Percentiles rank a stretch among this genome's conserved stretches.
Evolutionary conservation across 2,797 vertebrate species (phyloP).

Genomic region (Morelia viridis): DNA sequence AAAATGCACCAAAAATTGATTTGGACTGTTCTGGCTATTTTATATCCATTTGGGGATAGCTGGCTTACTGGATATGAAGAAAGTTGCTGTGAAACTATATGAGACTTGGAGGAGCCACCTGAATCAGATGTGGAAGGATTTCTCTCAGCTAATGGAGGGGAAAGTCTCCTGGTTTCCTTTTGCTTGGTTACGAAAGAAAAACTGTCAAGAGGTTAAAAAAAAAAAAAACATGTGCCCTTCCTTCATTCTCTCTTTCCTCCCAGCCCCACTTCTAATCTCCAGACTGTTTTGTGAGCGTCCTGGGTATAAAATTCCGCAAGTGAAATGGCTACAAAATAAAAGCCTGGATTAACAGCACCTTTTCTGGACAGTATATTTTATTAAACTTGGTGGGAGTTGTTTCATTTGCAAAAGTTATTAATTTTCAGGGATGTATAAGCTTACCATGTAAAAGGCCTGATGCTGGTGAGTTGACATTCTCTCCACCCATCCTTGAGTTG

Average conservation of each 20-base stretch:
- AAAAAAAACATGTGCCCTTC: not conserved
- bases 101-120: not conserved
- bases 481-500: not conserved
- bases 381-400: not conserved
- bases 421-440: not conserved
- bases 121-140: not conserved
- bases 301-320: not conserved
- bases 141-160: not conserved
- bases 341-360: not conserved
- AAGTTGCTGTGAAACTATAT: not conserved
- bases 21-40: not conserved
- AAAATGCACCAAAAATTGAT: constrained; percentile 1
- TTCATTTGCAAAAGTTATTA: not conserved
- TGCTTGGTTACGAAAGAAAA: not conserved
- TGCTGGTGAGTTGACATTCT: not conserved
- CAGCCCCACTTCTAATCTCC: not conserved
- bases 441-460: not conserved
- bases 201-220: not conserved
- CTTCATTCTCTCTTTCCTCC: not conserved
- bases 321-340: not conserved
- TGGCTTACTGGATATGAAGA: not conserved
- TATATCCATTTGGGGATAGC: not conserved
- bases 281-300: not conserved
- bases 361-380: not conserved
- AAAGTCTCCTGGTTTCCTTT: not conserved